Percentiles rank a stretch among this genome's conserved stretches.
Conservation (phyloP, 2,797 vertebrate genomes). For the Sarcoramphus papa region DNA sequence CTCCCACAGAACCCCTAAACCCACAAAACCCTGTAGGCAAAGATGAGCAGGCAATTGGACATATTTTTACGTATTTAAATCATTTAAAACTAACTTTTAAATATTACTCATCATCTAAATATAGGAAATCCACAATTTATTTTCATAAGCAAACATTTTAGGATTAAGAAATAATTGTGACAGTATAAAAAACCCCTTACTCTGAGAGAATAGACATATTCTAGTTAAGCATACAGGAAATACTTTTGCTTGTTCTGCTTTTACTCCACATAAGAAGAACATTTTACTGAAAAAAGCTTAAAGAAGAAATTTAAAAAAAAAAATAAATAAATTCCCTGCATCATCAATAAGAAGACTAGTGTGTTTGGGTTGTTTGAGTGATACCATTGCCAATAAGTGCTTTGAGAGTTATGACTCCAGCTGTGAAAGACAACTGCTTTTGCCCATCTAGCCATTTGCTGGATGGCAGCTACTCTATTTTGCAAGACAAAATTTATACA, state of each 20-base stretch:
- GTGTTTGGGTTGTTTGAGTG: not conserved
- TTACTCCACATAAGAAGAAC: not conserved
- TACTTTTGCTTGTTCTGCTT: not conserved
- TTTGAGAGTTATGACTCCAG: not conserved
- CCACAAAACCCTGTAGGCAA: not conserved
- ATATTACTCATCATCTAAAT: not conserved
- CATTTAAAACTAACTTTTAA: not conserved
- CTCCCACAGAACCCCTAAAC: accelerated
- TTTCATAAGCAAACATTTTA: not conserved
- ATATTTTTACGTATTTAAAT: not conserved
- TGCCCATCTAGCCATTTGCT: not conserved
- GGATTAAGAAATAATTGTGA: not conserved
- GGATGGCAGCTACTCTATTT: not conserved
- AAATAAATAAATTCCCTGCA: not conserved
- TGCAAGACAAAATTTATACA: not conserved
- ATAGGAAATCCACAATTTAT: not conserved
- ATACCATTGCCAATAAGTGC: not conserved
- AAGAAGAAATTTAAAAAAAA: not conserved
- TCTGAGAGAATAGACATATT: not conserved
- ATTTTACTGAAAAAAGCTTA: not conserved
- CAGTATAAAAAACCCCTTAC: not conserved
- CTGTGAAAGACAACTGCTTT: not conserved
- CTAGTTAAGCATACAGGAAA: not conserved
- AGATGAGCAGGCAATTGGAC: not conserved
- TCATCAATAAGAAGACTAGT: not conserved